Evolutionary conservation across 2,888 invertebrate genomes (phyloP), one percentile per base, ranked within the genome.

Genomic region (Amiota communis): DNA sequence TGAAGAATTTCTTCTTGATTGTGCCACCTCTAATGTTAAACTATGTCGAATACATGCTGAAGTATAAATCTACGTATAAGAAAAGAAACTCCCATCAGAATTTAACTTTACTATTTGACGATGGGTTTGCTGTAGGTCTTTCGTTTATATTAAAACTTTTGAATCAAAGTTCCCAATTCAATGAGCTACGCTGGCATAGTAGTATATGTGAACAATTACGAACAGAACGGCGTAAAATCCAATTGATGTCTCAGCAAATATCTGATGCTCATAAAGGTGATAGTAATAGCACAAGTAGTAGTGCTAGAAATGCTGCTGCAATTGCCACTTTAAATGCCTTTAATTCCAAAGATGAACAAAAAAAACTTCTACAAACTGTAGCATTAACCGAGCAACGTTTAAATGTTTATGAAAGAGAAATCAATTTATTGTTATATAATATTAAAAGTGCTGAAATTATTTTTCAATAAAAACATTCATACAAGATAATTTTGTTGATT

Each of bases 91-190:
- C 85, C 36, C n/a, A n/a, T n/a, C n/a, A n/a, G n/a, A 75, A 85
- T 13, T 96, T 96, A 13, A 95, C 97, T 68, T 94, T 97, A 1
- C 98, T 99, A 87, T 98, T 98, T 12, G 99, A 99, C 89, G 99
- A 99, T 90, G 99, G 99, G 13, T 99, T 99, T 91, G 96, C 98
- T 6, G 96, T 99, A 93, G 99, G 98, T 87, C 91, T 92, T 17
- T 97, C 98, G 0, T 99, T 98, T 86, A 95, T 99, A 80, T 92
- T 98, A 75, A 96, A 96, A 87, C 91, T 99, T 75, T 90, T 99
- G 63, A 94, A 97, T 88, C 98, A 98, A 90, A 93, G 94, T 81
- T 90, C 92, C 20, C 95, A 96, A 83, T 95, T 98, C 87, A 97
- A 98, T 90, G 94, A 96, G 0, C 91, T 99, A 8, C 97, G 98